Percentiles rank a stretch among this genome's conserved stretches.
These are phyloP conservation scores for Drosophila subquinaria DNA, from an alignment of 2,888 invertebrate genomes.

Conservation along the genomic window DNA sequence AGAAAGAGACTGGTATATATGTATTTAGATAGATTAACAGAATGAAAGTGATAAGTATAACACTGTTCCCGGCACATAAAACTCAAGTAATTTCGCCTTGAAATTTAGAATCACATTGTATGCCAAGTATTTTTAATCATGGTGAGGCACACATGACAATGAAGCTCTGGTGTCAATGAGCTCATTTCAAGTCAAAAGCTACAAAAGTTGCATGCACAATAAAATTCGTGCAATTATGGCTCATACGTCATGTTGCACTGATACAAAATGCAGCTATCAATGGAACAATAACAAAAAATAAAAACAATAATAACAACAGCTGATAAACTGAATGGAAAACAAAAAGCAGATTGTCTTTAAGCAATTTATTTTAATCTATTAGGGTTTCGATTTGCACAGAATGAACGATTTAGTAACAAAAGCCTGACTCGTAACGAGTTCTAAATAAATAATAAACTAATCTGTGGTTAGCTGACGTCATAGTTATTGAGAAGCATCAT, in stretches of 20 bases:
- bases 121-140: conserved; percentile 17
- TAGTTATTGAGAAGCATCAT: background rate
- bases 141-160: conserved; percentile 10
- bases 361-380: background rate
- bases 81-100: conserved; percentile 28
- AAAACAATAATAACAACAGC: conserved; percentile 14
- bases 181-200: conserved; percentile 14
- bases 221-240: background rate
- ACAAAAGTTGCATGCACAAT: conserved; percentile 3
- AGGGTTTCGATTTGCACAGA: background rate
- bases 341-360: conserved; percentile 15
- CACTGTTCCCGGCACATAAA: background rate
- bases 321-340: conserved; percentile 27
- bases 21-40: background rate
- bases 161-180: conserved; percentile 15
- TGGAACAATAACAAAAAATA: background rate
- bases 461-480: conserved; percentile 35
- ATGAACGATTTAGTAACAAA: background rate
- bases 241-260: conserved; percentile 39
- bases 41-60: background rate
- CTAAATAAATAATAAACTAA: background rate
- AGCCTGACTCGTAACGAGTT: background rate
- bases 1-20: background rate
- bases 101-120: conserved; percentile 9
- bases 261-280: background rate